phyloP scores from a whole-genome alignment of 2,888 invertebrate species.

The Ferdinandea cuprea region DNA sequence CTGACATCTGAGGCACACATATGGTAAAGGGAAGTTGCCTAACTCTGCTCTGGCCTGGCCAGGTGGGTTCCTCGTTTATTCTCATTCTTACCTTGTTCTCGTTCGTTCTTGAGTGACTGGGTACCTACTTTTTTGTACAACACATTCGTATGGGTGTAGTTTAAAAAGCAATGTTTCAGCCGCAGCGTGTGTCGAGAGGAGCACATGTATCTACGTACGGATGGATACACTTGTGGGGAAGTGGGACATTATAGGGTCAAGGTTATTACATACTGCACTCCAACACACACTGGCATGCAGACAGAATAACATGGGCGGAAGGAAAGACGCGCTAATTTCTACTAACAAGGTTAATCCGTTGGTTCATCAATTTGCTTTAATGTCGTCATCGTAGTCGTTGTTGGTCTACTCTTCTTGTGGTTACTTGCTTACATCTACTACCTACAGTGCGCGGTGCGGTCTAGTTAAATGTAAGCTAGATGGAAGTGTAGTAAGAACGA shows the following conservation, averaged over 20 bases:
- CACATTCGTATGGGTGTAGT: conserved; percentile 1
- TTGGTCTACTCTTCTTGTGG: background rate
- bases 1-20: background rate
- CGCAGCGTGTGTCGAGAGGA: background rate
- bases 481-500: conserved; percentile 52
- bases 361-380: conserved; percentile 63
- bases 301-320: conserved; percentile 1
- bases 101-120: conserved; percentile 10
- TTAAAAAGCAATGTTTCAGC: conserved; percentile 7
- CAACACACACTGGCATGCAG: background rate
- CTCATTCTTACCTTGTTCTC: conserved; percentile 38
- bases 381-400: conserved; percentile 28
- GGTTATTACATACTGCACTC: conserved; percentile 50
- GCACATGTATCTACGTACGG: background rate
- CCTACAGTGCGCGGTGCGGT: conserved; percentile 18
- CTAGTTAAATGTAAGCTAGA: conserved; percentile 55
- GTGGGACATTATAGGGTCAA: conserved; percentile 66
- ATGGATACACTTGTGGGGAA: conserved; percentile 43
- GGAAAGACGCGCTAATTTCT: conserved; percentile 45
- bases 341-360: conserved; percentile 69
- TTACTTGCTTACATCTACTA: too few relatives aligned
- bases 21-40: conserved; percentile 42
- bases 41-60: background rate
- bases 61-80: background rate
- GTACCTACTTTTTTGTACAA: conserved; percentile 3